Evolutionary conservation across 2,888 invertebrate genomes (phyloP), one percentile per base, ranked within the genome.

Genomic region (Cephus pulcher): DNA sequence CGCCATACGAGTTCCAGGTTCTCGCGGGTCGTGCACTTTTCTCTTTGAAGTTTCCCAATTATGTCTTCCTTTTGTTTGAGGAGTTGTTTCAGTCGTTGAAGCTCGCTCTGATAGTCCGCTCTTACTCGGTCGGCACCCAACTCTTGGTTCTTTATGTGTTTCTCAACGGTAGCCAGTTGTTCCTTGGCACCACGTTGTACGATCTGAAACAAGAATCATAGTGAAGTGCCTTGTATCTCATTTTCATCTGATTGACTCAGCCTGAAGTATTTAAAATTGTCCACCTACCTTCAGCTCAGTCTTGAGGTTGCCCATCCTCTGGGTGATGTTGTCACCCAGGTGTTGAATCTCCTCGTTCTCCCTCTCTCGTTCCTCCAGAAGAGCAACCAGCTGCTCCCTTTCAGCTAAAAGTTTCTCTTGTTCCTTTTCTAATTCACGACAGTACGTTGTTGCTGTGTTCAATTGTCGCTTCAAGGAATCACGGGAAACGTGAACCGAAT

Each of bases 181-280:
- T 93, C 92, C 88, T 92, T 93, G 4, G 93, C 93, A 76, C 92
- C 93, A 82, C 92, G 92, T 84, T 93, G 93, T 23, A 94, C 93
- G 78, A 89, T 92, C 93, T 94, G 82, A 73, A 89, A 86, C 30
- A 75, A 76, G 32, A 75, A 76, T 32, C 12, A 6, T 12, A 12
- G 71, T 33, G 12, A 30, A 6, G 23, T 23, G 1, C 56, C 56
- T 23, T 9, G 15, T 23, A 0, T 23, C 56, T 56, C 9, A 56
- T 56, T 56, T 56, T 23, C 2, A 40, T 40, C 23, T 1, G 1
- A 40, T 15, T 23, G 15, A 15, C 40, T 15, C 40, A 15, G 40
- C 15, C 15, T 40, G 40, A 40, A 40, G 15, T 9, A 23, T 56
- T 9, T 23, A 15, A 23, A 56, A 74, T 78, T 68, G 40, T 75